Conservation (phyloP, 2,888 invertebrate species). For the Agapostemon virescens region DNA sequence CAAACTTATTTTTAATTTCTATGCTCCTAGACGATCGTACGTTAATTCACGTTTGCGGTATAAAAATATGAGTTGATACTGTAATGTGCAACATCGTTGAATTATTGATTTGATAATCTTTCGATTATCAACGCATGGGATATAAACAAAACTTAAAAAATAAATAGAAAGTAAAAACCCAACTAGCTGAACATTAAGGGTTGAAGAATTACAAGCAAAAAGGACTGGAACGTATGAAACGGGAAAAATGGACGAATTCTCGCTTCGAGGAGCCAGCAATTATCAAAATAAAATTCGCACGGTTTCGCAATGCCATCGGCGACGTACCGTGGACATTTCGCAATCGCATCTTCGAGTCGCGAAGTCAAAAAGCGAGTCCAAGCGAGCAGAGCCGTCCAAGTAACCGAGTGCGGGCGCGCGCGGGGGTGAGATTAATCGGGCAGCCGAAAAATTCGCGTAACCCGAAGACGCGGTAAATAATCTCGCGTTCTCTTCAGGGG, state of each 20-base stretch:
- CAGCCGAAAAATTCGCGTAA: slow-evolving; percentile 61
- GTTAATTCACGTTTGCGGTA: no score
- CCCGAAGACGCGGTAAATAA: slow-evolving; percentile 53
- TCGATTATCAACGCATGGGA: no score
- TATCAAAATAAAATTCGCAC: background rate
- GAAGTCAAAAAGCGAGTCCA: background rate
- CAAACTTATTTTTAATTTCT: no score
- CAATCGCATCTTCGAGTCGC: background rate
- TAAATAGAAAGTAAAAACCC: no score
- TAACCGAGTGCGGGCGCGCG: background rate
- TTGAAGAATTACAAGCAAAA: background rate
- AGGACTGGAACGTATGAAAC: background rate
- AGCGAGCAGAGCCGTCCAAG: background rate
- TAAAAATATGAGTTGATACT: no score
- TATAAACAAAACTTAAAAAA: no score
- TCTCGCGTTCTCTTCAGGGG: background rate
- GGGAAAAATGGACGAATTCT: background rate
- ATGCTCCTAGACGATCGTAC: no score
- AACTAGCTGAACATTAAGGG: no score
- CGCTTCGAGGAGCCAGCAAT: background rate
- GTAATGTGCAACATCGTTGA: no score
- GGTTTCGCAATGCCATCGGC: background rate
- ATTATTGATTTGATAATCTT: no score
- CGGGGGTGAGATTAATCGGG: slow-evolving; percentile 52
- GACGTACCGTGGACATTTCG: background rate